Base-by-base conservation (phyloP, 2,113 vertebrate species). In the Bagarius yarrelli region DNA sequence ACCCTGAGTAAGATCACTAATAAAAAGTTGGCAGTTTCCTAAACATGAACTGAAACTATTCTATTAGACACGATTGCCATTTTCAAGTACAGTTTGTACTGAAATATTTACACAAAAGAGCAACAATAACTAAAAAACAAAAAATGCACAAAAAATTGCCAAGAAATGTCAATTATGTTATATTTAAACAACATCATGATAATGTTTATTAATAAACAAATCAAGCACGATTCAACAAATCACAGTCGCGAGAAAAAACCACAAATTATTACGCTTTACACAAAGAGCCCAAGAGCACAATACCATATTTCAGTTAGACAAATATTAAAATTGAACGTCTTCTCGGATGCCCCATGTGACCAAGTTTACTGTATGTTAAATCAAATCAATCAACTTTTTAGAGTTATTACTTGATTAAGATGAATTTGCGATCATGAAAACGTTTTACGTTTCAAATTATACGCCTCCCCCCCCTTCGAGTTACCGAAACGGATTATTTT, bases 31-130 rank as follows among this genome's bases (percentile, higher is more conserved):
- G 88, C 90, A 89, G 88, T 91, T 89, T 87, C 87, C 88, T 90
- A 90, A 78, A 83, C 81, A 87, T 86, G 78, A 88, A 87, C 85
- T 60, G 5, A 25, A 59, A 56, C 34, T 59, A 32, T 27, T 30
- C n/a, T 34, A 5, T 74, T 88, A 90, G 85, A 90, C 82, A 78
- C 86, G 83, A 85, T 91, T 89, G 86, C 79, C 85, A 72, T 89
- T 89, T 91, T 91, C 88, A 92, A 89, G 74, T 86, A 79, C 67
- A 81, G 89, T 88, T 91, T 85, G 86, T n/a, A n/a, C n/a, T n/a
- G n/a, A n/a, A n/a, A 91, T 91, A 93, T 92, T 92, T 91, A 93
- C 89, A 94, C 90, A 40, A 83, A 90, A 85, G 79, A 85, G 89
- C 61, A 77, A 80, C 55, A 52, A 73, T 25, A 47, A 79, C 80